Evolutionary conservation across 30 jellyfish, hydroid and myxozoan species (phyloP), one percentile per base, ranked within the genome.

Genomic region (Catostylus mosaicus): DNA sequence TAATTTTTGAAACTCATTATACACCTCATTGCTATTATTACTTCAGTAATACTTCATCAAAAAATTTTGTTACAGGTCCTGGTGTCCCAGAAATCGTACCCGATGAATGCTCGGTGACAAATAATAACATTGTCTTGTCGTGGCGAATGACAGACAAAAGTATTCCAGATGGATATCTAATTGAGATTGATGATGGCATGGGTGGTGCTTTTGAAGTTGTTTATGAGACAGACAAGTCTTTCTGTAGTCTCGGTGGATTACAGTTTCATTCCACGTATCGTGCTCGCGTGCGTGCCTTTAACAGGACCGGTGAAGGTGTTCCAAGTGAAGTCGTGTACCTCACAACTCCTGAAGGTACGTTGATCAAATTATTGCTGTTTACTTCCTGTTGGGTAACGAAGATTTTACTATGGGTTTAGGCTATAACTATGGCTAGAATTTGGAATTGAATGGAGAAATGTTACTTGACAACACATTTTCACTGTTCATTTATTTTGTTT

Each of bases 171-270:
- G 96, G 91, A 23, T 92, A 78, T 48, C 56, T 73, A 36, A 82
- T 92, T 35, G 98, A 92, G 47, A 71, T 92, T 43, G 98, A 92
- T 75, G 98, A 92, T 59, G 98, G 98, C 22, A 66, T 92, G 22
- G 89, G 90, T 38, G 96, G 98, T 11, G 76, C 84, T 60, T 92
- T 92, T 57, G 88, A 86, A 48, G 91, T 63, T 6, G 98, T 92
- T 27, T 92, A 78, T 69, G 91, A 80, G 54, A 92, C 98, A 27
- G 93, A 86, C 31, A 96, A 92, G 46, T 29, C 54, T 8, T 60
- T 73, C 72, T 92, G 98, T 43, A 92, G 88, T n/a, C 89, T 92
- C 30, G 96, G 91, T 3, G 98, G 98, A 9, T 70, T 92, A 84
- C 98, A 92, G 77, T 92, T 86, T 43, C 82, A 82, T 19, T 92